Evolutionary conservation across 2,888 invertebrate species (phyloP).

Genomic region (Bombyx huttoni): DNA sequence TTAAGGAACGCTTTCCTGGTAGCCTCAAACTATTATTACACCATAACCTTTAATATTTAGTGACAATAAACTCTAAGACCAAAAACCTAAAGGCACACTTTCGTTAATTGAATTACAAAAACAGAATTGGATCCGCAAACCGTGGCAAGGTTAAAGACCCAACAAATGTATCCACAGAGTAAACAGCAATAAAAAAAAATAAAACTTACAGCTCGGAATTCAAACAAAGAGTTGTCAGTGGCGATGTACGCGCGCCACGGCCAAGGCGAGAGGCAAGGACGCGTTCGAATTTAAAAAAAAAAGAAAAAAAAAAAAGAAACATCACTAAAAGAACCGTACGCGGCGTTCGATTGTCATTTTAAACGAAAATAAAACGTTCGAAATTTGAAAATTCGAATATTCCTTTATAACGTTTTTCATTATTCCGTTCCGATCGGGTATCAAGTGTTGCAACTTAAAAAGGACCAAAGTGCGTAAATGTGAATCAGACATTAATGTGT

Average conservation of each 20-base stretch:
- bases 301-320: background rate
- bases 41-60: no score
- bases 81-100: background rate
- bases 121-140: conserved; percentile 6
- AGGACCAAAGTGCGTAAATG: background rate
- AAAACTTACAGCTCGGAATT: conserved; percentile 27
- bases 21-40: no score
- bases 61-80: background rate
- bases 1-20: no score
- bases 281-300: conserved; percentile 5
- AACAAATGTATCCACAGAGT: conserved; percentile 34
- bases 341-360: no score
- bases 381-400: no score
- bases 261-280: conserved; percentile 59
- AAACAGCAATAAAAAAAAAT: conserved; percentile 49
- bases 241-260: conserved; percentile 48
- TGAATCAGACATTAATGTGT: background rate
- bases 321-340: no score
- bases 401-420: no score
- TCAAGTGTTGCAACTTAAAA: background rate
- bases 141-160: conserved; percentile 43
- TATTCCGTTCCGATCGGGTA: no score
- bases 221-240: conserved; percentile 56
- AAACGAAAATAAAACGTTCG: no score
- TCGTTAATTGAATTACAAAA: background rate